A percentile compares a stretch with the other conserved stretches of the same genome.
Conservation (phyloP, 2,113 vertebrate species). For the Solea senegalensis region DNA sequence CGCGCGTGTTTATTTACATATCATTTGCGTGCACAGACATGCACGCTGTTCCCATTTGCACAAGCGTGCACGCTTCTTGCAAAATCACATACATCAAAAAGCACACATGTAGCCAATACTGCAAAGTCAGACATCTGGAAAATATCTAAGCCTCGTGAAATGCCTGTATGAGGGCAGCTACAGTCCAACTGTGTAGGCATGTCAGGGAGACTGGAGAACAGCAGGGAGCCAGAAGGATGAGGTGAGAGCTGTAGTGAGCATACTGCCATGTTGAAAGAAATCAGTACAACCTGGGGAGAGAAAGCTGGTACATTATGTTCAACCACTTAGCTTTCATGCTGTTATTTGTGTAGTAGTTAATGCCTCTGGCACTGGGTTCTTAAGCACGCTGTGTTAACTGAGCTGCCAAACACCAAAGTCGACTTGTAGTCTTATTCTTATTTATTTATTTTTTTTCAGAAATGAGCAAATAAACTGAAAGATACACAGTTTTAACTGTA, state of each 20-base stretch:
- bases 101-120: conserved; percentile 34
- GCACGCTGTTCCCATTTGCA: conserved; percentile 1
- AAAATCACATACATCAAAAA: conserved; percentile 44
- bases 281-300: conserved; percentile 60
- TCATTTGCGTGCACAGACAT: conserved; percentile 19
- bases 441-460: conserved; percentile 3
- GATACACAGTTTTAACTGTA: not conserved
- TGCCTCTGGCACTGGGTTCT: conserved; percentile 40
- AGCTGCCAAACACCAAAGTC: conserved; percentile 34
- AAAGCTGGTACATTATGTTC: conserved; percentile 60
- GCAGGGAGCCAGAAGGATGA: conserved; percentile 65
- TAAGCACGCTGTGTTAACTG: conserved; percentile 44
- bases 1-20: conserved; percentile 12
- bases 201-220: conserved; percentile 60
- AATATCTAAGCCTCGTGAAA: conserved; percentile 50
- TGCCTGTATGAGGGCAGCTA: conserved; percentile 45
- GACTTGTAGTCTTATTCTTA: conserved; percentile 32
- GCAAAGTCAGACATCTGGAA: conserved; percentile 72
- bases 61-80: not conserved
- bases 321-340: conserved; percentile 57
- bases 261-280: conserved; percentile 67
- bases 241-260: conserved; percentile 60
- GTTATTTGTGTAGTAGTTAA: conserved; percentile 57
- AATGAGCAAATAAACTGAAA: conserved; percentile 14
- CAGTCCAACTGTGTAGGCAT: conserved; percentile 64